Evolutionary conservation across 2,113 vertebrate species (phyloP).

Genomic region (Pollachius pollachius): DNA sequence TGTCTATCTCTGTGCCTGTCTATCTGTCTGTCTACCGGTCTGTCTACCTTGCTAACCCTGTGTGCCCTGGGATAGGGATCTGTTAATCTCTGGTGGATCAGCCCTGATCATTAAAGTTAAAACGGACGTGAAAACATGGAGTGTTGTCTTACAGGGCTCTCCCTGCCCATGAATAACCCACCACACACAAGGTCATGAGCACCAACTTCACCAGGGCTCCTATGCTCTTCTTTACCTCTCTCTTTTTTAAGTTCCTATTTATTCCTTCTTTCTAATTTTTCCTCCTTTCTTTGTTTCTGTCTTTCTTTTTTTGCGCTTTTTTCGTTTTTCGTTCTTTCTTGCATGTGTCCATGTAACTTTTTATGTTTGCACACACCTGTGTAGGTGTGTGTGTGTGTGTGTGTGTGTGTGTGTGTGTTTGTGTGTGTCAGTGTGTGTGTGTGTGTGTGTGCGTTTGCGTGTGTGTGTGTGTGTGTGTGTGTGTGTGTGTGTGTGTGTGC

Average conservation of each 20-base stretch:
- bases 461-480: not conserved
- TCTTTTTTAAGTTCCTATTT: not conserved
- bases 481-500: not conserved
- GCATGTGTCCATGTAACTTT: not conserved
- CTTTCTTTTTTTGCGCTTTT: not conserved
- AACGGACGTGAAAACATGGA: slow-evolving; percentile 19
- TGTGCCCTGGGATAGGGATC: not conserved
- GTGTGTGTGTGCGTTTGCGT: not conserved
- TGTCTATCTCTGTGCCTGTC: not conserved
- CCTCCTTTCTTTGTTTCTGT: slow-evolving; percentile 12
- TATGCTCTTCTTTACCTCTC: not conserved
- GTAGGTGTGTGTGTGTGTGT: not conserved
- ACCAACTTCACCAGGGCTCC: not conserved
- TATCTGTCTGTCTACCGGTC: slow-evolving; percentile 1
- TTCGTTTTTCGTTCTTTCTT: not conserved
- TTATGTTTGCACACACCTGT: not conserved
- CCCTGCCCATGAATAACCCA: slow-evolving; percentile 10
- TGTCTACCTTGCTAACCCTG: not conserved
- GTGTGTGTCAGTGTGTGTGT: slow-evolving; percentile 1
- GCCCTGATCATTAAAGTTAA: slow-evolving; percentile 51
- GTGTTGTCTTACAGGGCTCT: slow-evolving; percentile 45
- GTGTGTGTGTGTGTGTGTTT: not conserved
- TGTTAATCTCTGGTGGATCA: slow-evolving; percentile 17
- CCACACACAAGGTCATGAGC: not conserved
- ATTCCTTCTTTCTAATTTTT: not conserved